These are phyloP conservation scores for Campaea margaritaria DNA, from an alignment of 2,888 invertebrate species.

Conservation along the genomic window DNA sequence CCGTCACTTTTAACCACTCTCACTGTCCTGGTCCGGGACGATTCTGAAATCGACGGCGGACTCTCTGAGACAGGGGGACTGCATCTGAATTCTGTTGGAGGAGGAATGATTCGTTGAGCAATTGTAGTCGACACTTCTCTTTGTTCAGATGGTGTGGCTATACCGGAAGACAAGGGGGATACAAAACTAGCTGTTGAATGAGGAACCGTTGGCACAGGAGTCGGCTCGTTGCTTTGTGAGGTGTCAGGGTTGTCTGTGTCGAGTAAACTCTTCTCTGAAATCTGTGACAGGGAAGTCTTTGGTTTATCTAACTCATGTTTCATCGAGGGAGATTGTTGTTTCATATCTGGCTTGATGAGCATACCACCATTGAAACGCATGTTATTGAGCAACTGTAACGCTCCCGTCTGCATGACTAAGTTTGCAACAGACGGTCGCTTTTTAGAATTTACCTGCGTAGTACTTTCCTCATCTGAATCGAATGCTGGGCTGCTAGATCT, in stretches of 20 bases:
- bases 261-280: slow-evolving; percentile 87
- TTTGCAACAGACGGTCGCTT: slow-evolving; percentile 89
- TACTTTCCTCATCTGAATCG: slow-evolving; percentile 97
- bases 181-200: slow-evolving; percentile 66
- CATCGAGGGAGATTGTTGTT: slow-evolving; percentile 60
- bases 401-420: slow-evolving; percentile 88
- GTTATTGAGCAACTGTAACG: slow-evolving; percentile 80
- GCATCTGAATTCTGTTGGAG: slow-evolving; percentile 89
- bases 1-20: slow-evolving; percentile 84
- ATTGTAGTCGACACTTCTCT: slow-evolving; percentile 80
- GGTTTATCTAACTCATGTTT: slow-evolving; percentile 73
- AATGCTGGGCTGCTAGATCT: slow-evolving; percentile 97
- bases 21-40: slow-evolving; percentile 83
- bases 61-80: slow-evolving; percentile 88
- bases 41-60: slow-evolving; percentile 84
- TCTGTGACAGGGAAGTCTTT: slow-evolving; percentile 84
- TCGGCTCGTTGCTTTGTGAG: slow-evolving; percentile 62
- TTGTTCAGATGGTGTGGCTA: slow-evolving; percentile 75
- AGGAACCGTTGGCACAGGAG: slow-evolving; percentile 64
- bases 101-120: slow-evolving; percentile 90
- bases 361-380: slow-evolving; percentile 85
- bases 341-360: slow-evolving; percentile 73
- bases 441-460: slow-evolving; percentile 84
- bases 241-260: slow-evolving; percentile 85
- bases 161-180: slow-evolving; percentile 74